Conservation (phyloP, 1,140 invertebrate species). For the Bemisia tabaci region DNA sequence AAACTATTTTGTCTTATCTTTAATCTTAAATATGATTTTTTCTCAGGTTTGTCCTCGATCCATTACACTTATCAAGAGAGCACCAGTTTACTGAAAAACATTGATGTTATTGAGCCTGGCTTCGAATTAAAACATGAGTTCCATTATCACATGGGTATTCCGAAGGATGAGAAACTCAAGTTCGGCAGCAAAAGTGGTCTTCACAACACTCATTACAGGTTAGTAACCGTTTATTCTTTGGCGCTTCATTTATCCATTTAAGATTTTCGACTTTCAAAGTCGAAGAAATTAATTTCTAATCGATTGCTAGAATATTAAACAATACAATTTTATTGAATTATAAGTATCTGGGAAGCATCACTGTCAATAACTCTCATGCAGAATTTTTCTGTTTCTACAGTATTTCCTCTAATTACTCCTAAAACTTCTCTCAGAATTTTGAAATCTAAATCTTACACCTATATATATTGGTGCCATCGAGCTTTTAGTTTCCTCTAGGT, state of each 20-base stretch:
- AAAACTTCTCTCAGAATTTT: too few species aligned
- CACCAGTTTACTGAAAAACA: conserved; percentile 65
- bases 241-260: conserved; percentile 3
- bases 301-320: neutral
- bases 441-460: too few species aligned
- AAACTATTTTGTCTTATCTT: neutral
- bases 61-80: conserved; percentile 78
- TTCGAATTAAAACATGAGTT: conserved; percentile 78
- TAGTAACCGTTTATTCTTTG: conserved; percentile 1
- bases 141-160: conserved; percentile 76
- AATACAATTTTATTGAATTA: too few species aligned
- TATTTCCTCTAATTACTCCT: too few species aligned
- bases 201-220: conserved; percentile 65
- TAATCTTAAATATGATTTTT: conserved; percentile 11
- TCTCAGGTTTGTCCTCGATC: conserved; percentile 60
- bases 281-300: too few species aligned
- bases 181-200: conserved; percentile 70
- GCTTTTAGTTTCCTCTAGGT: too few species aligned
- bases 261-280: too few species aligned
- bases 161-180: conserved; percentile 75
- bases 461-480: too few species aligned
- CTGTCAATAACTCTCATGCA: too few species aligned
- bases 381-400: too few species aligned
- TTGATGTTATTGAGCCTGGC: conserved; percentile 69
- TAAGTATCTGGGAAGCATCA: too few species aligned